Conservation (phyloP, 1,140 invertebrate genomes). For the Zelostemma sp. region DNA sequence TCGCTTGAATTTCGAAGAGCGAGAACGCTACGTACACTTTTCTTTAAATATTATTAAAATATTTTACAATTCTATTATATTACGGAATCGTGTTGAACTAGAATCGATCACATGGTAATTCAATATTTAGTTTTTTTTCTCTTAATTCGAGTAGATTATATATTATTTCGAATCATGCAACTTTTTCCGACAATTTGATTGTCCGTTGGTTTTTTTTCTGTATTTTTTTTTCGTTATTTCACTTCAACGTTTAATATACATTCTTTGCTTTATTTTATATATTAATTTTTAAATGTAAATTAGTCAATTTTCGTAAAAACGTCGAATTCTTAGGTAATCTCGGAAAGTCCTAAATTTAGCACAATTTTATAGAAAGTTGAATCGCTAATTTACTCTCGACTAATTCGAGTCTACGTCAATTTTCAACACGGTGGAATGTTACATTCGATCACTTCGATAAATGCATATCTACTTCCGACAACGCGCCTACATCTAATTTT, state of each 20-base stretch:
- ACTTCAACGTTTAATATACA: constrained; percentile 1
- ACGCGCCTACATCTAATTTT: constrained; percentile 12
- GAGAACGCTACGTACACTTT: constrained; percentile 11
- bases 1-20: constrained; percentile 15
- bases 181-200: constrained; percentile 2
- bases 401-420: constrained; percentile 16
- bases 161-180: neutral
- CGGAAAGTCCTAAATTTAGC: neutral
- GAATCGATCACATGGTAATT: constrained; percentile 3
- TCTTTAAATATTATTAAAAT: constrained; percentile 12
- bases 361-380: neutral
- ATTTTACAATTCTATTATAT: too few species aligned
- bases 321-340: neutral
- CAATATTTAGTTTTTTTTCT: constrained; percentile 1
- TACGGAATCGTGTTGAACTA: neutral
- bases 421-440: constrained; percentile 31
- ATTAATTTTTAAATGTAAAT: neutral
- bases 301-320: neutral
- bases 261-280: neutral
- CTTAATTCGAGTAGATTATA: neutral
- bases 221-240: neutral
- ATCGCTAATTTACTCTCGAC: constrained; percentile 9
- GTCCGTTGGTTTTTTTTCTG: neutral
- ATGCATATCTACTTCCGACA: constrained; percentile 29
- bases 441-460: constrained; percentile 26